phyloP scores from a whole-genome alignment of 64 coral and sea anemone genomes.

The Dendrophyllia cribrosa region DNA sequence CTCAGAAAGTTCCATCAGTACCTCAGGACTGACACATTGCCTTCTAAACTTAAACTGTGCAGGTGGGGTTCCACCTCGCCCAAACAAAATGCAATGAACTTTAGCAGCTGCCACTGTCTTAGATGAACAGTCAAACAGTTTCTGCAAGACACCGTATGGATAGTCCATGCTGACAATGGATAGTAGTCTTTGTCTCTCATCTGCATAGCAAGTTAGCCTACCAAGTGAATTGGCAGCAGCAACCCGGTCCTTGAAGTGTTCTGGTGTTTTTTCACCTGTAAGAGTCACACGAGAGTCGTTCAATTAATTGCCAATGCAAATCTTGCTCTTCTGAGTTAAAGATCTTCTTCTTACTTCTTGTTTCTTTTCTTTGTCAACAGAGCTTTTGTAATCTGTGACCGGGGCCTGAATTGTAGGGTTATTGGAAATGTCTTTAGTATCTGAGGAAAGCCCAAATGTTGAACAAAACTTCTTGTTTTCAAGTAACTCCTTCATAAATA shows the following conservation, averaged over 20 bases:
- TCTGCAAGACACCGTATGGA: neutral
- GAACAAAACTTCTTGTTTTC: constrained; percentile 33
- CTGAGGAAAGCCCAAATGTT: neutral
- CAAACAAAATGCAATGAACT: constrained; percentile 48
- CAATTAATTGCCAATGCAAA: constrained; percentile 15
- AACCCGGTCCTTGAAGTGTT: neutral
- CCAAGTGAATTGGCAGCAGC: constrained; percentile 7
- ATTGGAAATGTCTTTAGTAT: neutral
- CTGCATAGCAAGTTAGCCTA: constrained; percentile 2
- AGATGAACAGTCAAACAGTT: neutral
- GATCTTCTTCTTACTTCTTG: constrained; percentile 28
- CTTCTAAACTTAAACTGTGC: constrained; percentile 27
- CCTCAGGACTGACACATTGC: constrained; percentile 23
- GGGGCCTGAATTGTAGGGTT: neutral
- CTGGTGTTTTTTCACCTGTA: constrained; percentile 24
- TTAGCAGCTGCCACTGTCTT: neutral
- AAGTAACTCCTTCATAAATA: constrained; percentile 18
- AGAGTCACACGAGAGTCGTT: constrained; percentile 19
- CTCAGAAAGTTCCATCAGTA: constrained; percentile 36
- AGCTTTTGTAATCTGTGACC: constrained; percentile 23
- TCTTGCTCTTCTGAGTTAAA: constrained; percentile 2
- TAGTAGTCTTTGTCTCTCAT: neutral
- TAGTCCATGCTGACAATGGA: neutral
- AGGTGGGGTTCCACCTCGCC: constrained; percentile 16
- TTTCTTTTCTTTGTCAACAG: constrained; percentile 26